Percentiles rank a stretch among this genome's conserved stretches.
Evolutionary conservation across 2,113 vertebrate species (phyloP).

Genomic region (Falco punctatus): DNA sequence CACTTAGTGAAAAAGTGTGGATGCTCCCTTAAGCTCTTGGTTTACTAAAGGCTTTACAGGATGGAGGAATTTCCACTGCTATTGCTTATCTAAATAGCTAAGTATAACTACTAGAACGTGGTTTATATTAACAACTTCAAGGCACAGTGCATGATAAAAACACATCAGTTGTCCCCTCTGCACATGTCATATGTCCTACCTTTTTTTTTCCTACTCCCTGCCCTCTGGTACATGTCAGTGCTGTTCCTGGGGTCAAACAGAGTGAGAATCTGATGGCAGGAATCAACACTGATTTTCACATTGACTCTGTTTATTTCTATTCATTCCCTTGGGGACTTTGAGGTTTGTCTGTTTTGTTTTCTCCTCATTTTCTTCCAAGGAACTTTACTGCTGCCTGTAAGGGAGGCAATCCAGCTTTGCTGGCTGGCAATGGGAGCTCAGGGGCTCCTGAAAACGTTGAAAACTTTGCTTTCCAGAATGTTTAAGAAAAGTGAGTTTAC

Average conservation of each 20-base stretch:
- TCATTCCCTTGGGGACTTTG: conserved; percentile 29
- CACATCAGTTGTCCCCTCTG: not conserved
- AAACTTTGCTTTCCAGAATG: not conserved
- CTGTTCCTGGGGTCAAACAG: not conserved
- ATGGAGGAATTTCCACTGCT: not conserved
- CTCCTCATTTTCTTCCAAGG: conserved; percentile 34
- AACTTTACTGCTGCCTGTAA: conserved; percentile 8
- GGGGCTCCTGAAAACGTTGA: not conserved
- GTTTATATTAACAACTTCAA: not conserved
- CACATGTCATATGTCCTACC: not conserved
- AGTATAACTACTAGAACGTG: not conserved
- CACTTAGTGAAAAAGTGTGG: not conserved
- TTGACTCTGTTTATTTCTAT: conserved; percentile 52
- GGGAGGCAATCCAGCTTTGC: not conserved
- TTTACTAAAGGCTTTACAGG: not conserved
- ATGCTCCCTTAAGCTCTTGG: not conserved
- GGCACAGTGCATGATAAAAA: not conserved
- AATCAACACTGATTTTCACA: conserved; percentile 52
- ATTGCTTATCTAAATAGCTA: not conserved
- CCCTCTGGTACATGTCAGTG: conserved; percentile 23
- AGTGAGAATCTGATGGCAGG: conserved; percentile 43
- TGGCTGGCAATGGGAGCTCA: not conserved
- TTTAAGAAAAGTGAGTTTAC: conserved; percentile 8
- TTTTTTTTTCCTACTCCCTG: conserved; percentile 3
- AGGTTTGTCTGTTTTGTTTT: conserved; percentile 53